phyloP scores from a whole-genome alignment of 2,888 invertebrate genomes.

The Cryptus viduatorius region DNA sequence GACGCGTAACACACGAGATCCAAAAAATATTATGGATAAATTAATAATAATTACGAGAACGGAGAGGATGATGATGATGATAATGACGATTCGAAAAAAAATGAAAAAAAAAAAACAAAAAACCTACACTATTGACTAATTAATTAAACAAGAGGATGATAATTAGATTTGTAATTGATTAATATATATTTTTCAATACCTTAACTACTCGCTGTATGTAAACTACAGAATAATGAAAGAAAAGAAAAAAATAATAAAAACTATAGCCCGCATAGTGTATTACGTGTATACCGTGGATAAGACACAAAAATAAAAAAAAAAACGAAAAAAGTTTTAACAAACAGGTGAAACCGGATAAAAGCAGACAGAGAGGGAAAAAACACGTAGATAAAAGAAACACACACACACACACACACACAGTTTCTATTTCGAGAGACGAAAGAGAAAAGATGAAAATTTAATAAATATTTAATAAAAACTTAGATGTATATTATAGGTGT shows the following conservation, averaged over 20 bases:
- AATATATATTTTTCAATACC: conserved; percentile 85
- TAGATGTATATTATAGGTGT: conserved; percentile 6
- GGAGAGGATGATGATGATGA: not conserved
- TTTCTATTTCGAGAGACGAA: conserved; percentile 47
- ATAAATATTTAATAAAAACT: not conserved
- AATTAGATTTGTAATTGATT: conserved; percentile 85
- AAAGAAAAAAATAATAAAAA: conserved; percentile 7
- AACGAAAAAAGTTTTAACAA: not conserved
- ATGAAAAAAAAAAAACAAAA: conserved; percentile 68
- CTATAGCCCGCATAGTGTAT: conserved; percentile 53
- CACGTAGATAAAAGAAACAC: not conserved
- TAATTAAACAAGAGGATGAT: conserved; percentile 77
- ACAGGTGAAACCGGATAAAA: not conserved
- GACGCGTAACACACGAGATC: conserved; percentile 5
- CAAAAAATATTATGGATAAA: conserved; percentile 7
- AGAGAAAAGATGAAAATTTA: conserved; percentile 3
- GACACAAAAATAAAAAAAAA: not conserved
- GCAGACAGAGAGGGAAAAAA: not conserved
- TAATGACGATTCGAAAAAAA: not conserved
- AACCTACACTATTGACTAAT: conserved; percentile 77
- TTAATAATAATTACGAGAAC: conserved; percentile 4
- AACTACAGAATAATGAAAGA: conserved; percentile 72
- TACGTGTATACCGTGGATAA: conserved; percentile 37
- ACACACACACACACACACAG: conserved; percentile 35
- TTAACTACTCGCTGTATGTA: conserved; percentile 84